Conservation (phyloP, 2,888 invertebrate species). For the Diplazon laetatorius region DNA sequence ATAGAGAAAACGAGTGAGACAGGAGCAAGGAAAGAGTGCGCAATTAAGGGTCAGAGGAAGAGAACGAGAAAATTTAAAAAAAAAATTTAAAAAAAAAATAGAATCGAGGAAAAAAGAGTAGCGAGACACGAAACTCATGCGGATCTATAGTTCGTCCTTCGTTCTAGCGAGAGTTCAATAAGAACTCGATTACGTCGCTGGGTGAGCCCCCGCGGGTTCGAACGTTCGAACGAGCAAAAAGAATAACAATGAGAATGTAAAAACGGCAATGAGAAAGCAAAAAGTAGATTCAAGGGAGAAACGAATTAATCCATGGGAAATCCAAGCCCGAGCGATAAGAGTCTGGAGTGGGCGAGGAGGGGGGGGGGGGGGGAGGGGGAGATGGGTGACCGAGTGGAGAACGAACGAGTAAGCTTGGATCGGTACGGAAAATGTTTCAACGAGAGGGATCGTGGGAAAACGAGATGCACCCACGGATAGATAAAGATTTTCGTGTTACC, state of each 20-base stretch:
- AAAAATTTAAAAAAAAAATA: too few relatives aligned
- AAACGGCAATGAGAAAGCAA: constrained; percentile 29
- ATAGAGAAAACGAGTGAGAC: constrained; percentile 29
- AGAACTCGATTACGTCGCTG: constrained; percentile 45
- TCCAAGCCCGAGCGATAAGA: constrained; percentile 62
- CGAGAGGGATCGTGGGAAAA: constrained; percentile 54
- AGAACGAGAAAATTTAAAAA: too few relatives aligned
- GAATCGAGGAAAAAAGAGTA: constrained; percentile 46
- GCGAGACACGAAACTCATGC: constrained; percentile 58
- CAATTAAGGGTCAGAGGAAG: constrained; percentile 49
- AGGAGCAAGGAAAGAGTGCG: constrained; percentile 38
- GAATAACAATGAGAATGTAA: constrained; percentile 18
- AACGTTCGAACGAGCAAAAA: constrained; percentile 49
- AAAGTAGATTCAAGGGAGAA: constrained; percentile 50
- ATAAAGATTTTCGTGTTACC: constrained; percentile 54
- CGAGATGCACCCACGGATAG: constrained; percentile 53
- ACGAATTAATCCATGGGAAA: constrained; percentile 62
- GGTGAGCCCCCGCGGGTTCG: too few relatives aligned
- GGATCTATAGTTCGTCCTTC: constrained; percentile 57
- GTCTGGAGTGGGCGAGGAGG: too few relatives aligned
- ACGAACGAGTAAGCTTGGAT: constrained; percentile 46
- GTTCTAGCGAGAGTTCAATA: constrained; percentile 54
- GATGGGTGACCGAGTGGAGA: constrained; percentile 45
- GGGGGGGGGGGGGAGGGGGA: too few relatives aligned
- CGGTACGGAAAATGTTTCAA: too few relatives aligned